Base-by-base conservation (phyloP, 1,140 invertebrate genomes). In the Cyclina sinensis region DNA sequence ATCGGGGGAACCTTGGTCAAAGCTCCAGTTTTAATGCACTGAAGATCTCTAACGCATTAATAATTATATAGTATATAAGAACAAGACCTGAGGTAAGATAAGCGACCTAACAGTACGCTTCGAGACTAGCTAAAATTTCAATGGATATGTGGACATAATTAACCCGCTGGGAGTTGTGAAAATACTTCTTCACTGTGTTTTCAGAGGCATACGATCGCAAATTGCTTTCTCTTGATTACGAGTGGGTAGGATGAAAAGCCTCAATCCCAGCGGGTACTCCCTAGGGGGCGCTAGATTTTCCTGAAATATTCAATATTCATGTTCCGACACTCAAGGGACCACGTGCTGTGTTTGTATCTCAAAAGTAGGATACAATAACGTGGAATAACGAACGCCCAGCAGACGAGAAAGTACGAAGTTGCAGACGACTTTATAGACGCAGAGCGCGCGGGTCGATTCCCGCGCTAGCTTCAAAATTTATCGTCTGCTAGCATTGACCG, bases 301-400 rank as follows among this genome's bases (percentile, higher is more conserved):
- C 30, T 48, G 27, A 76, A n/a, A 68, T 73, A 88, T 88, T 88
- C 79, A 88, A 88, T 88, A 88, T 82, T 82, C 79, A 88, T 70
- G 78, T 59, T 46, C 65, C 48, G 59, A 57, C 86, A 59, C 70
- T 82, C 79, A 27, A 65, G 57, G 68, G 86, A 70, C 86, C 65
- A 16, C 86, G 78, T 83, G 86, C 86, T 80, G 86, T 57, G 86
- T 59, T 54, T 59, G 78, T 74, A 76, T 82, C 70, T 73, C 86
- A 48, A 74, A 43, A 37, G 79, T 39, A 80, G 51, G 85, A 87
- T 87, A 87, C 74, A 79, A 62, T 87, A 87, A 62, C 85, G 85
- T 62, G 68, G 27, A 79, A 76, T 76, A 65, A 79, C 85, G 85
- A 86, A 79, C 85, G 70, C 74, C 73, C 73, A 62, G 51, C 85